Evolutionary conservation across 2,113 vertebrate genomes (phyloP), one percentile per base, ranked within the genome.

Genomic region (Pygoscelis adeliae): DNA sequence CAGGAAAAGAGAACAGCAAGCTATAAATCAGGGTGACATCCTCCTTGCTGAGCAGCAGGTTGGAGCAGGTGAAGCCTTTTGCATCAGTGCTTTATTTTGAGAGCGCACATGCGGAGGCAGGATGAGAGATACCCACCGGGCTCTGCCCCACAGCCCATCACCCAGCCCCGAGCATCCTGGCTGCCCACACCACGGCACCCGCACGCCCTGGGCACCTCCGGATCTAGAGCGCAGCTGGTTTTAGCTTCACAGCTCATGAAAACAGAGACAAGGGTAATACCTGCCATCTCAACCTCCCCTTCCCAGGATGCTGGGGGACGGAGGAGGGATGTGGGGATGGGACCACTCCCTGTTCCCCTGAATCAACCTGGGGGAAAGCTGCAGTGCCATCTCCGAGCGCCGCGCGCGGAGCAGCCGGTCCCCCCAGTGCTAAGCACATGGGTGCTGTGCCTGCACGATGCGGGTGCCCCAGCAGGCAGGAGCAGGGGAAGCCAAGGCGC

Each of bases 71-170:
- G 61, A 66, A 72, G 12, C 11, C 9, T 74, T 92, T 74, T 25
- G 11, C 55, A 29, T 7, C 4, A 0, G 19, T 26, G 55, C 27
- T 89, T 81, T 63, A 15, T 70, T 62, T 58, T 11, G 46, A 59
- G 49, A 70, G 21, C 0, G 1, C 2, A 2, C 0, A 2, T 2
- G 10, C 0, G 5, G 53, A 15, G 30, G 14, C 36, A 52, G 80
- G n/a, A 25, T 34, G 5, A 6, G 49, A 16, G 30, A 12, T 5
- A 7, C 62, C 55, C 14, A 6, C 19, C 2, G 0, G 40, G 62
- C 27, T 59, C 22, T 65, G 79, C 30, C 52, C 83, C 14, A 1
- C 70, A 73, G 79, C 65, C 59, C 58, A 2, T 50, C 17, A 1
- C 67, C 82, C 70, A 20, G 58, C 47, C 63, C 52, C 1, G 2